These are phyloP conservation scores for Hippocampus mohnikei DNA, from an alignment of 2,113 vertebrate genomes.

Conservation along the genomic window DNA sequence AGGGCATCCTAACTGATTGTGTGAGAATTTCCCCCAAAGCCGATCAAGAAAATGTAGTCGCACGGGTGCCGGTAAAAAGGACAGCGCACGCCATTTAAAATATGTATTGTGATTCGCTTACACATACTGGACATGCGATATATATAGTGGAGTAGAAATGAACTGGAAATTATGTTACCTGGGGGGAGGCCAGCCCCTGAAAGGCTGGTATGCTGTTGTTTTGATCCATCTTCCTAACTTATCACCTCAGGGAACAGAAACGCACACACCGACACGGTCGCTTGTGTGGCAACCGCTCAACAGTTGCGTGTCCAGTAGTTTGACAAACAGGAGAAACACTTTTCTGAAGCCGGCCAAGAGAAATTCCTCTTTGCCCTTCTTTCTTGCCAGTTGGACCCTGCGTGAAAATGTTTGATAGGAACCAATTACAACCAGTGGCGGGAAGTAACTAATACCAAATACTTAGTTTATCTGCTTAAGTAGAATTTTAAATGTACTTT, in stretches of 20 bases:
- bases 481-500: too few species aligned
- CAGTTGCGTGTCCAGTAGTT: background rate
- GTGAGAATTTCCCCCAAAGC: too few species aligned
- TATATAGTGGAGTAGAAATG: too few species aligned
- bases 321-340: background rate
- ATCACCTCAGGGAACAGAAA: conserved; percentile 17
- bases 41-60: too few species aligned
- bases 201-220: conserved; percentile 92
- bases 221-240: conserved; percentile 83
- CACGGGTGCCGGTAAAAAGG: too few species aligned
- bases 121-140: too few species aligned
- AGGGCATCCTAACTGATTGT: too few species aligned
- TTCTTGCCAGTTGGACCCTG: background rate
- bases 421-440: background rate
- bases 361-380: background rate
- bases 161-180: conserved; percentile 68
- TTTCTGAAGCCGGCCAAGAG: background rate
- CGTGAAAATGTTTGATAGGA: conserved; percentile 3
- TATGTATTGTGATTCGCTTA: too few species aligned
- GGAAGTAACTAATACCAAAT: background rate
- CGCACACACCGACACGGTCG: background rate
- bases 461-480: background rate
- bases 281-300: background rate
- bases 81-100: too few species aligned
- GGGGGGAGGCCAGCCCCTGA: conserved; percentile 92